These are phyloP conservation scores for Lydus trimaculatus DNA, from an alignment of 2,888 invertebrate species.

Conservation along the genomic window DNA sequence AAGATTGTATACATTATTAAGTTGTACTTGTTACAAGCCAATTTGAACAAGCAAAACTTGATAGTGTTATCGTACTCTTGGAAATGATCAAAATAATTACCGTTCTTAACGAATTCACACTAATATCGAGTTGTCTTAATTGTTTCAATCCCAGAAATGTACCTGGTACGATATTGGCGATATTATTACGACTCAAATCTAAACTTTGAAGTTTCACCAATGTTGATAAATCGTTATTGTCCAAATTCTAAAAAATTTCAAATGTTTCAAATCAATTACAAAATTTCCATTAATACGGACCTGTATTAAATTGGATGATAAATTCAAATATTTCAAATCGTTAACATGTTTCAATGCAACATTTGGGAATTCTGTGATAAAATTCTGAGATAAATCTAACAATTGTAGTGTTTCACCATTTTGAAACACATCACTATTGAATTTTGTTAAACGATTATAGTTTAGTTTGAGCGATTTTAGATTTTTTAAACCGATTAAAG, in stretches of 20 bases:
- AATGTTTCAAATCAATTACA: constrained; percentile 5
- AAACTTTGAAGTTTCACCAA: constrained; percentile 74
- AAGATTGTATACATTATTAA: no score
- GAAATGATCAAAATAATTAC: constrained; percentile 70
- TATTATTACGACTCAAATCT: constrained; percentile 84
- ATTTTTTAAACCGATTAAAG: constrained; percentile 73
- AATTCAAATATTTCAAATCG: constrained; percentile 75
- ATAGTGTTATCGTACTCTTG: no score
- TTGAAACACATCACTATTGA: constrained; percentile 86
- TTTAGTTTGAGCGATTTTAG: constrained; percentile 76
- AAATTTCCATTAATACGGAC: constrained; percentile 60
- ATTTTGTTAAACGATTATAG: constrained; percentile 78
- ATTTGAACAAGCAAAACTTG: no score
- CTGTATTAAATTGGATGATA: constrained; percentile 86
- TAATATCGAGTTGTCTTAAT: constrained; percentile 79
- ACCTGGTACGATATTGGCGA: constrained; percentile 81
- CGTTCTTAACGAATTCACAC: constrained; percentile 86
- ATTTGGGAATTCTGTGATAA: constrained; percentile 81
- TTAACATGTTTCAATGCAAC: constrained; percentile 76
- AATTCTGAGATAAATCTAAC: constrained; percentile 87
- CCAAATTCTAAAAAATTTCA: constrained; percentile 71
- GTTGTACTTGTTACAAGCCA: no score
- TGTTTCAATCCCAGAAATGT: constrained; percentile 79
- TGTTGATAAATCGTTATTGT: constrained; percentile 74
- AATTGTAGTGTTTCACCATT: constrained; percentile 78